phyloP scores from a whole-genome alignment of 2,888 invertebrate species.

The Xestobium rufovillosum region DNA sequence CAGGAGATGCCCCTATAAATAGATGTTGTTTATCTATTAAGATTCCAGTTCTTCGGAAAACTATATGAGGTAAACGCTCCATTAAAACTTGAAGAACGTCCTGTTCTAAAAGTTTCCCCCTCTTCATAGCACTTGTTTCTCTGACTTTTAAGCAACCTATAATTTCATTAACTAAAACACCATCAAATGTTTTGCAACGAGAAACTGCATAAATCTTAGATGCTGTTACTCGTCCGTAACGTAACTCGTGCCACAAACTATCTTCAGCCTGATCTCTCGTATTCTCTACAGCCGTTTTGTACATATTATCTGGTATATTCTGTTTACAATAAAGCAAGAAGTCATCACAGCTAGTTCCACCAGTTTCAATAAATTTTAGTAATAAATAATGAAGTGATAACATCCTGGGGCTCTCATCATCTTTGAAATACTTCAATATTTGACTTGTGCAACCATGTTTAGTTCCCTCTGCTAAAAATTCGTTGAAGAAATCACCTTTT shows the following conservation, averaged over 20 bases:
- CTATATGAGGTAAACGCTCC: neutral
- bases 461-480: constrained; percentile 18
- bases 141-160: neutral
- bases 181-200: neutral
- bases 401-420: no score
- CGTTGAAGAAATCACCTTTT: constrained; percentile 10
- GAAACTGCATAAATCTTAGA: constrained; percentile 5
- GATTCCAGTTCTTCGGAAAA: neutral
- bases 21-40: constrained; percentile 3
- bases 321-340: constrained; percentile 17
- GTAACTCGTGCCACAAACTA: constrained; percentile 5
- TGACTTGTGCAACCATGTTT: no score
- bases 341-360: no score
- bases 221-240: constrained; percentile 6
- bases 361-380: no score
- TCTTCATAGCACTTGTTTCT: neutral
- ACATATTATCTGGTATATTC: constrained; percentile 14
- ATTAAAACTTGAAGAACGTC: no score
- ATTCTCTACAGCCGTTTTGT: no score
- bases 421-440: no score
- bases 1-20: constrained; percentile 15
- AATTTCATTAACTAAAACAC: constrained; percentile 1
- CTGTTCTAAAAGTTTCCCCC: constrained; percentile 6
- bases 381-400: no score
- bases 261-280: neutral